Percentiles rank a stretch among this genome's conserved stretches.
Conservation (phyloP, 2,888 invertebrate species). For the Dryobota labecula region DNA sequence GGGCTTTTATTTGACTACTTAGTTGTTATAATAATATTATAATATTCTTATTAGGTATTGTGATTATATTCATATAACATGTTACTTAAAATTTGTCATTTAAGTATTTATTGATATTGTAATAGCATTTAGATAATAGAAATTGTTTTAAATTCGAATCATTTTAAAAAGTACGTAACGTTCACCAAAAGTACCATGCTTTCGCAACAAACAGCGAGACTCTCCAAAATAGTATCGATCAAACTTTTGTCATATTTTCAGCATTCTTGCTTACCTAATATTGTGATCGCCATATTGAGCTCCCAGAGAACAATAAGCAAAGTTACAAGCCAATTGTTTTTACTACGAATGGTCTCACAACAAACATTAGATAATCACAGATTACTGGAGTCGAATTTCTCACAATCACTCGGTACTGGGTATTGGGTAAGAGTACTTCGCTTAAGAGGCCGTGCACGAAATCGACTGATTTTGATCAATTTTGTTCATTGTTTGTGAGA, state of each 20-base stretch:
- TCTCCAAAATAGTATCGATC: not conserved
- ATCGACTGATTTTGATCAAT: no score
- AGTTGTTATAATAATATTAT: no score
- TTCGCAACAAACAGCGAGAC: not conserved
- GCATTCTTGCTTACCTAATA: not conserved
- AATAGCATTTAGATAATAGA: no score
- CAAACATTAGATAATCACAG: not conserved
- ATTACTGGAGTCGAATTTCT: conserved; percentile 28
- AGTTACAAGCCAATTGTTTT: not conserved
- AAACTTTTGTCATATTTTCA: not conserved
- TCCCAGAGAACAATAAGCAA: not conserved
- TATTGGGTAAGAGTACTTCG: conserved; percentile 21
- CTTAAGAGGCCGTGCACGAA: no score
- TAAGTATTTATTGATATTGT: no score
- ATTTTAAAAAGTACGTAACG: not conserved
- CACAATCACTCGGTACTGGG: conserved; percentile 29
- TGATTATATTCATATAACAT: no score
- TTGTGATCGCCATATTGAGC: not conserved
- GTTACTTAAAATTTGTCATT: no score
- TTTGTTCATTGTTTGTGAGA: no score
- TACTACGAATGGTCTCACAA: conserved; percentile 7
- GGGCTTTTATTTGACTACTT: no score
- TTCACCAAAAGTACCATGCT: not conserved
- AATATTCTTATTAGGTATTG: no score
- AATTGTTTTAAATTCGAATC: no score